These are phyloP conservation scores for Arbacia lixula DNA, from an alignment of 53 echinoderm and acorn worm genomes.

Conservation along the genomic window DNA sequence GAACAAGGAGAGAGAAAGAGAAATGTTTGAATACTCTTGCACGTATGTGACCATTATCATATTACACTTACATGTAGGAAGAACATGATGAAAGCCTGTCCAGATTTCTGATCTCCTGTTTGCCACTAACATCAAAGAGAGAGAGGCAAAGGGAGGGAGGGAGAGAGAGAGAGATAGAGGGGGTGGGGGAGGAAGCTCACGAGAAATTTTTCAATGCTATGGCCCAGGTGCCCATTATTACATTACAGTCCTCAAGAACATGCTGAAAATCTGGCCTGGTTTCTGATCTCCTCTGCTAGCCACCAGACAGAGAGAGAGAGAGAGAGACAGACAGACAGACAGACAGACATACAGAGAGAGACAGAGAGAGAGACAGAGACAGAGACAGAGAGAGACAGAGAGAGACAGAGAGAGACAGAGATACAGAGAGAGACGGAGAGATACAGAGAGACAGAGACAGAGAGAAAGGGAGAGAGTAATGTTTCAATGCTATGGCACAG, in stretches of 20 bases:
- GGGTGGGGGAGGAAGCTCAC: neutral
- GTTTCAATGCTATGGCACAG: neutral
- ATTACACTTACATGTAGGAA: conserved; percentile 11
- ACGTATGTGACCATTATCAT: neutral
- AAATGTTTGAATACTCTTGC: neutral
- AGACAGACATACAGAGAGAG: neutral
- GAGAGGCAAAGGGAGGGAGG: neutral
- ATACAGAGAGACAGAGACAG: neutral
- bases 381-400: neutral
- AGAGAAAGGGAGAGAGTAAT: neutral
- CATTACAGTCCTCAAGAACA: conserved; percentile 6
- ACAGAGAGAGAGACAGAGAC: neutral
- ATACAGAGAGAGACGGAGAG: neutral
- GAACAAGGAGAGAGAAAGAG: neutral
- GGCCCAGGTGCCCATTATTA: conserved; percentile 19
- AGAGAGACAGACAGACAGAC: neutral
- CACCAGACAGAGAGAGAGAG: neutral
- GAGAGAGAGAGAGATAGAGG: neutral
- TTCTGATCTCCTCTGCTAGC: neutral
- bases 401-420: neutral
- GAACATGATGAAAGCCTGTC: neutral
- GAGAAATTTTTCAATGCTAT: conserved; percentile 6
- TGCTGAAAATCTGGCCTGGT: conserved; percentile 7
- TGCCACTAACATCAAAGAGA: neutral
- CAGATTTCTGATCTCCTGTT: too few species aligned